phyloP scores from a whole-genome alignment of 2,113 vertebrate species.

The Martes martes region DNA sequence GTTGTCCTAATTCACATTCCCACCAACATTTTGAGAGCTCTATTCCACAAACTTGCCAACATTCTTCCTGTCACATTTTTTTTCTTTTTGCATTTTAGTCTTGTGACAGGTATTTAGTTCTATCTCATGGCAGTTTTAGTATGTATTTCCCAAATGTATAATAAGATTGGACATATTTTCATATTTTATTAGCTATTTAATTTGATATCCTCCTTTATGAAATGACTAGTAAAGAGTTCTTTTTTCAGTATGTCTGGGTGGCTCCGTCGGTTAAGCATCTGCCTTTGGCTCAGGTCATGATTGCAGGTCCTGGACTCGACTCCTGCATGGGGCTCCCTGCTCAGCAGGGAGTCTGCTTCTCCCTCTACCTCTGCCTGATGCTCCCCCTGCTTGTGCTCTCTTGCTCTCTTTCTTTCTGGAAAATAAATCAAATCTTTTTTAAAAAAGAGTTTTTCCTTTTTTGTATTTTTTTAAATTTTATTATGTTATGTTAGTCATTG shows the following conservation, averaged over 20 bases:
- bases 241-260: not conserved
- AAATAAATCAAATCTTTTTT: too few relatives aligned
- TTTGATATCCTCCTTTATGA: not conserved
- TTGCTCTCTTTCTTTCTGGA: too few relatives aligned
- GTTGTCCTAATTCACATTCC: not conserved
- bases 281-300: too few relatives aligned
- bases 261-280: too few relatives aligned
- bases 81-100: not conserved
- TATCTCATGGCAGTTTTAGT: not conserved
- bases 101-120: not conserved
- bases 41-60: not conserved
- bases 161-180: not conserved
- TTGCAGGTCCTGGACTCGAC: too few relatives aligned
- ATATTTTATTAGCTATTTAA: not conserved
- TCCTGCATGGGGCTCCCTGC: too few relatives aligned
- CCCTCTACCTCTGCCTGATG: too few relatives aligned
- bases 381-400: too few relatives aligned
- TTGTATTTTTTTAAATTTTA: too few relatives aligned
- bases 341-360: too few relatives aligned
- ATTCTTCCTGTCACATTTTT: not conserved
- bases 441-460: too few relatives aligned
- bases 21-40: not conserved
- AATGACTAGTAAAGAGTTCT: not conserved
- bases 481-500: too few relatives aligned
- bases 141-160: not conserved